Base-by-base conservation (phyloP, 1,140 invertebrate species). In the Euwallacea fornicatus region DNA sequence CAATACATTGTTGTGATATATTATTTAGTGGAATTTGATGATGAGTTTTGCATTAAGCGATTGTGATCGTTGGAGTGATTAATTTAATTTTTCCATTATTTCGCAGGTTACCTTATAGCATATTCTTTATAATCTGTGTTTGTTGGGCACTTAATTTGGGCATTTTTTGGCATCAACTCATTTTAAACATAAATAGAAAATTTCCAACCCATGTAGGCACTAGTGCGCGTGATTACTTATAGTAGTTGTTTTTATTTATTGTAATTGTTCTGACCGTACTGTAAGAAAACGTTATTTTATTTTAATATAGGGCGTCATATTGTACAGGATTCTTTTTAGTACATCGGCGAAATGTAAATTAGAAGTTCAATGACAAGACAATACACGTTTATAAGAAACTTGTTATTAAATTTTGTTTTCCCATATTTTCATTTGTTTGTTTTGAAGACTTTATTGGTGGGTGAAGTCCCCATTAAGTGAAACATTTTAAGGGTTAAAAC, bases 1-100 rank as follows among this genome's bases (percentile, higher is more conserved):
- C 21, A 33, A 33, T 33, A 33, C 21, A 33, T 33, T 4, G 21
- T 33, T 33, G 21, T 33, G 21, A 33, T 33, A 33, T 33, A 33
- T 33, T 33, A 33, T 33, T 33, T 33, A 33, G 21, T 33, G 1
- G 4, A 33, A 33, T 4, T 33, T 33, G 13, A 50, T 50, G 13
- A 50, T 50, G 46, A 50, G 21, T 66, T 67, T 58, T 59, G 21
- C 16, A 7, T 9, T 21, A 7, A 42, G 15, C 43, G 21, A 56
- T 11, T 66, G 70, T 71, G 70, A 71, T 71, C 58, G 70, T 66
- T 42, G 44, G 63, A 71, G 63, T 71, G 70, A 71, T 50, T 71
- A 56, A 63, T 43, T 71, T 58, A 47, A 44, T 65, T 60, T 59
- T 50, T 50, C 2, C 13, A 15, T 47, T 42, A 21, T 60, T 42